Evolutionary conservation across 2,888 invertebrate species (phyloP), one percentile per base, ranked within the genome.

Genomic region (Lithophane leautieri): DNA sequence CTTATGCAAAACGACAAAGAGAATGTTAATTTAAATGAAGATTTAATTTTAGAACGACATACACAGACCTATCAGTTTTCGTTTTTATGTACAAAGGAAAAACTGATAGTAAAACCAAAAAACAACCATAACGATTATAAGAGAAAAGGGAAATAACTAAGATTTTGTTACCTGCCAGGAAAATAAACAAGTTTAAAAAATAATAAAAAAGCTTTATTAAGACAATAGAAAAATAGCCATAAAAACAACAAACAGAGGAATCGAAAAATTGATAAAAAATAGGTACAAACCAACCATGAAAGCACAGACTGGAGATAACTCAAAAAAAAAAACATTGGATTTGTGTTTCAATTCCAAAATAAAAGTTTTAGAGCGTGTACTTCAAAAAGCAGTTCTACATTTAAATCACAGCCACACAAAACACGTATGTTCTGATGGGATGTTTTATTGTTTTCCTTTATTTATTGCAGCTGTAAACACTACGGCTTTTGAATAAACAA

Each of bases 381-480:
- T 60, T 60, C 19, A 69, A 76, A 73, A 76, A 71, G 11, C 60
- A 70, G 40, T 74, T 77, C 28, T 54, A 73, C 22, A 76, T 79
- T 72, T 74, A 63, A 65, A 83, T 70, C 25, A 70, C n/a, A 73
- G 22, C 42, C 65, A 54, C 50, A 58, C 66, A 61, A 71, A 76
- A 75, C 78, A 78, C 71, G 73, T 75, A 81, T 70, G 74, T 79
- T 76, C 56, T 79, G 81, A 80, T 82, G 70, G 65, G 68, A 82
- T 84, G 60, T 79, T 88, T 83, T 79, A 88, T 87, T 71, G 71
- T 81, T 58, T 81, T 73, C 62, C 69, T 71, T 73, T 81, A 84
- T 87, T 86, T 82, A 87, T 84, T 80, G 76, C 81, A 44, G 63
- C 58, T 66, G 73, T 82, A 70, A 84, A 86, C 71, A 72, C 68